Conservation (phyloP, 2,888 invertebrate genomes). For the Euplexia lucipara region DNA sequence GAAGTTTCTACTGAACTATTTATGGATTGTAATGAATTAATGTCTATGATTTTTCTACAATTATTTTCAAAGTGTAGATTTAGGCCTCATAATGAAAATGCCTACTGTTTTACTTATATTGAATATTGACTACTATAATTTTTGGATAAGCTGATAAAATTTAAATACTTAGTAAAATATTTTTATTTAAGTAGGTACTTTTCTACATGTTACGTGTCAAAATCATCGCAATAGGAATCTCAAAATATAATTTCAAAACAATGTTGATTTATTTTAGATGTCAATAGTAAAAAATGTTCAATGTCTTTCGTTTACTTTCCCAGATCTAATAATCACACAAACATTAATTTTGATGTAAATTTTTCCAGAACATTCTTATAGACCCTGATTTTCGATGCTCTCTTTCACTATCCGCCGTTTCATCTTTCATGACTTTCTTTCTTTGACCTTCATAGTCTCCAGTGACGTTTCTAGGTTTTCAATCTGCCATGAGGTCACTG, state of each 20-base stretch:
- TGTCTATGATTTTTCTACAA: not conserved
- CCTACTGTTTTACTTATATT: not conserved
- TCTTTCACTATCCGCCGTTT: not conserved
- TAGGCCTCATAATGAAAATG: constrained; percentile 26
- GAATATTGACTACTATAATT: no score
- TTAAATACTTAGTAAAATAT: no score
- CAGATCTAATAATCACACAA: not conserved
- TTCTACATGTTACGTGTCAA: no score
- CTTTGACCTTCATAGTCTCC: constrained; percentile 11
- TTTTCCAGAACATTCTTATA: not conserved
- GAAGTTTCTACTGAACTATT: constrained; percentile 9
- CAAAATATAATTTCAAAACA: no score
- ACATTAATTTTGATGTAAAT: not conserved
- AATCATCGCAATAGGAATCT: no score
- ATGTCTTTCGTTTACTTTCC: no score
- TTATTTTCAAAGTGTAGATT: constrained; percentile 8
- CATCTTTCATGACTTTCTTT: not conserved
- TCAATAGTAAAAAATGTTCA: no score
- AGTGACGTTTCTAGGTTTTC: constrained; percentile 34
- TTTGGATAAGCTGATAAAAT: no score
- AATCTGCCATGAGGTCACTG: constrained; percentile 36
- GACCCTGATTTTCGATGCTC: constrained; percentile 35
- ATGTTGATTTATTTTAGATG: no score
- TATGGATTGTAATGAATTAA: not conserved
- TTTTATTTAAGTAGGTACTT: no score